Evolutionary conservation across 2,797 vertebrate genomes (phyloP).

Genomic region (Prionace glauca): DNA sequence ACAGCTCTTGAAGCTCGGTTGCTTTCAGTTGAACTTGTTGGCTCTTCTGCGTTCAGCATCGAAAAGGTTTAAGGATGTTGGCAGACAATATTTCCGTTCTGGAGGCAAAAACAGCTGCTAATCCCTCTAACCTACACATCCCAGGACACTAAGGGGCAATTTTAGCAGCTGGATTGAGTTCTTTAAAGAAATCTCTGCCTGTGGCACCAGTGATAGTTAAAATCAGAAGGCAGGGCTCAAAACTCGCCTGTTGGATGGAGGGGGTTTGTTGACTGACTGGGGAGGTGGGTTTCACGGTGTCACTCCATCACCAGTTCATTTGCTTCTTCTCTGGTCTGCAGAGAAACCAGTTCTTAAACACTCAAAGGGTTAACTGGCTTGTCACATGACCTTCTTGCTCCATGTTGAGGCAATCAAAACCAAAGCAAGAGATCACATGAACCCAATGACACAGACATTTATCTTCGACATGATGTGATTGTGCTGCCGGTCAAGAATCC

Average conservation of each 20-base stretch:
- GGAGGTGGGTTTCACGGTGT: too few species aligned
- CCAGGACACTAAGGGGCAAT: too few species aligned
- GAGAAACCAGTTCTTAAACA: too few species aligned
- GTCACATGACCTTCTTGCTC: too few species aligned
- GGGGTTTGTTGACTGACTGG: too few species aligned
- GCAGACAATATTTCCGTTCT: neutral
- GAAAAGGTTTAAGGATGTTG: neutral
- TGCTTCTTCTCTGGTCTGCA: too few species aligned
- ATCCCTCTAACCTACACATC: too few species aligned
- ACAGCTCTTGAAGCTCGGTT: neutral
- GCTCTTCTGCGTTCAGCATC: neutral
- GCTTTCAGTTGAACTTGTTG: neutral
- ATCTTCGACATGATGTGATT: neutral
- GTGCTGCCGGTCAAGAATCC: neutral
- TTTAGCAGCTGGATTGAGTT: neutral
- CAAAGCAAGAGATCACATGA: neutral
- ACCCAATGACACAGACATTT: neutral
- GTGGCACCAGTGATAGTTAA: neutral
- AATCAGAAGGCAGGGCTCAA: too few species aligned
- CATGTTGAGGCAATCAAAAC: neutral
- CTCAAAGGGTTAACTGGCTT: too few species aligned
- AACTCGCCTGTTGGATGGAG: too few species aligned
- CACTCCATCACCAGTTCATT: too few species aligned
- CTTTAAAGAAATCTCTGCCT: neutral
- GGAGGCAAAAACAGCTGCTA: too few species aligned